These are phyloP conservation scores for Dendrolimus pini DNA, from an alignment of 2,888 invertebrate genomes.

Conservation along the genomic window DNA sequence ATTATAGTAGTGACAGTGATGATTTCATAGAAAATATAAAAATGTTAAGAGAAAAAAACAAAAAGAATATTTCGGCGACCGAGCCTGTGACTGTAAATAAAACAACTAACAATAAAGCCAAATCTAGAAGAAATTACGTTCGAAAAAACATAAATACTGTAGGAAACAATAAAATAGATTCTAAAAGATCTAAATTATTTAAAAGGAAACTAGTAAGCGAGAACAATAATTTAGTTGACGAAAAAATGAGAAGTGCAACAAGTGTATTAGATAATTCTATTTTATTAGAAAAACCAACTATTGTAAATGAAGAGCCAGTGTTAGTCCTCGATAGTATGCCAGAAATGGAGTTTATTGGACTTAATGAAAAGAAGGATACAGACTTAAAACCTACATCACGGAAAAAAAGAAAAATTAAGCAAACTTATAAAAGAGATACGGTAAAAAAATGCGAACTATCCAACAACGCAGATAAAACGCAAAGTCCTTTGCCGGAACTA, in stretches of 20 bases:
- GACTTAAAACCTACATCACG: too few species aligned
- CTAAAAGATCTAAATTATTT: conserved; percentile 6
- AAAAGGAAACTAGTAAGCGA: too few species aligned
- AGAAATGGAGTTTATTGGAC: conserved; percentile 37
- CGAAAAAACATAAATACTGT: too few species aligned
- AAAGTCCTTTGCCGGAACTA: conserved; percentile 51
- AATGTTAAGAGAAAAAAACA: too few species aligned
- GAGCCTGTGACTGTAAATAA: too few species aligned
- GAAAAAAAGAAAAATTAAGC: conserved; percentile 13
- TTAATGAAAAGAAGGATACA: conserved; percentile 8
- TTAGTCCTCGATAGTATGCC: conserved; percentile 22
- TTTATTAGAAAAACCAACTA: conserved; percentile 18
- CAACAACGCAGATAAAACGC: conserved; percentile 9
- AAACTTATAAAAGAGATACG: conserved; percentile 13
- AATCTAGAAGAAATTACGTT: too few species aligned
- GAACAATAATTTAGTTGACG: conserved; percentile 32
- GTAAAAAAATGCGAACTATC: conserved; percentile 12
- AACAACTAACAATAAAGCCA: too few species aligned
- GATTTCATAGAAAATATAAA: conserved; percentile 16
- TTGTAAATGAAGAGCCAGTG: conserved; percentile 17
- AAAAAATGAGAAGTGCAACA: conserved; percentile 40
- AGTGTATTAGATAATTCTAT: conserved; percentile 43
- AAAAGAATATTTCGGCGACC: too few species aligned
- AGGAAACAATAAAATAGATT: conserved; percentile 10
- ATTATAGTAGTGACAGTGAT: conserved; percentile 56